A percentile compares a stretch with the other conserved stretches of the same genome.
phyloP scores from a whole-genome alignment of 1,140 invertebrate species.

The Conus betulinus region DNA sequence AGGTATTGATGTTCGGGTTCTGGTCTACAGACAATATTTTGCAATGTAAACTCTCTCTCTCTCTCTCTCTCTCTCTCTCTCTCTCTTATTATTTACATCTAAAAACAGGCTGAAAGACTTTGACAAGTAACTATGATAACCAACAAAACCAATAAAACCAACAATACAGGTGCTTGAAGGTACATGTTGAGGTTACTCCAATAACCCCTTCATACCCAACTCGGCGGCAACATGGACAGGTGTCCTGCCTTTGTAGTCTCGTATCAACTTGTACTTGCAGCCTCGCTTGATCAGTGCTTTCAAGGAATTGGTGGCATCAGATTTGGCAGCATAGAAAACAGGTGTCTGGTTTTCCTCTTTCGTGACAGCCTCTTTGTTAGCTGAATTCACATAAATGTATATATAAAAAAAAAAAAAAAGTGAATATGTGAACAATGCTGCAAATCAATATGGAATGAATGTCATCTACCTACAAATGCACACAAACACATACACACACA shows the following conservation, averaged over 20 bases:
- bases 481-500: no score
- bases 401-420: slow-evolving; percentile 5
- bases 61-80: no score
- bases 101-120: no score
- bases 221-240: slow-evolving; percentile 71
- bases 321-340: slow-evolving; percentile 72
- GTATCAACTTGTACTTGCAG: slow-evolving; percentile 61
- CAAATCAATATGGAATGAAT: no score
- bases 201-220: slow-evolving; percentile 58
- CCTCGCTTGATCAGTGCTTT: slow-evolving; percentile 65
- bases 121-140: neutral
- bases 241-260: slow-evolving; percentile 70
- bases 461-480: no score
- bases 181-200: neutral
- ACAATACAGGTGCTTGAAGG: neutral
- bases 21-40: no score
- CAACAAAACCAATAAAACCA: neutral
- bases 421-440: no score
- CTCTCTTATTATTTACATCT: no score
- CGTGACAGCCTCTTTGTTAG: slow-evolving; percentile 65
- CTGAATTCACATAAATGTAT: slow-evolving; percentile 42
- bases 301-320: slow-evolving; percentile 67
- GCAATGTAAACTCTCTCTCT: no score
- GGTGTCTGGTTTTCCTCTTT: slow-evolving; percentile 70
- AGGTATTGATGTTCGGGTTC: no score